These are phyloP conservation scores for Agonopterix arenella DNA, from an alignment of 2,888 invertebrate genomes.

Conservation along the genomic window DNA sequence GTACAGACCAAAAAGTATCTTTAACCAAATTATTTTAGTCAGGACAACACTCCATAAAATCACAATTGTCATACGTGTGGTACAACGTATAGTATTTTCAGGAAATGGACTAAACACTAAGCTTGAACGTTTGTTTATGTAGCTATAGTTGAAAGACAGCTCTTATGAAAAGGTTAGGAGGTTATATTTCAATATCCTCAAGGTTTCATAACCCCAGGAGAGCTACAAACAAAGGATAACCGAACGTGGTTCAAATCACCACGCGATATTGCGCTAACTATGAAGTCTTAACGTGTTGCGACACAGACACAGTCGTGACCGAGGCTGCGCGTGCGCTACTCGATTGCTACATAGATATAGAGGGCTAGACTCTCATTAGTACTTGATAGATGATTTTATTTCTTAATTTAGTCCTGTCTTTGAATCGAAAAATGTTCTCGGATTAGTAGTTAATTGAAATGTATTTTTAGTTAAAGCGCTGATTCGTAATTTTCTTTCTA, in stretches of 20 bases:
- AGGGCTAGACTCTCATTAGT: conserved; percentile 15
- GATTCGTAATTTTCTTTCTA: no score
- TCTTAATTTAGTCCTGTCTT: conserved; percentile 6
- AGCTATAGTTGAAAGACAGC: no score
- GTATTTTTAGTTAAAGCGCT: no score
- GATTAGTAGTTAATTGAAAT: no score
- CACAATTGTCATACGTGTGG: no score
- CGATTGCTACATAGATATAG: conserved; percentile 12
- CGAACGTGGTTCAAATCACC: conserved; percentile 25
- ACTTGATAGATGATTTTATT: conserved; percentile 10
- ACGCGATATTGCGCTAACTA: conserved; percentile 16
- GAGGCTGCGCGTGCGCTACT: conserved; percentile 7
- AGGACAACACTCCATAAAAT: no score
- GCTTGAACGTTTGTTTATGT: no score
- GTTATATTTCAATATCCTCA: background rate
- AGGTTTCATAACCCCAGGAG: background rate
- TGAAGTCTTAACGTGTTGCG: conserved; percentile 28
- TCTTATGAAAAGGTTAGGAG: no score
- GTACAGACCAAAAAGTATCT: no score
- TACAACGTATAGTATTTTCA: no score
- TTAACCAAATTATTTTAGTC: no score
- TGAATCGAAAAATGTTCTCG: background rate
- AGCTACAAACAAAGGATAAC: conserved; percentile 34
- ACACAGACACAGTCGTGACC: conserved; percentile 37
- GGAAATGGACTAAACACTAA: no score